Percentiles rank a stretch among this genome's conserved stretches.
phyloP scores from a whole-genome alignment of 2,797 vertebrate species.

The Pelochelys cantorii region DNA sequence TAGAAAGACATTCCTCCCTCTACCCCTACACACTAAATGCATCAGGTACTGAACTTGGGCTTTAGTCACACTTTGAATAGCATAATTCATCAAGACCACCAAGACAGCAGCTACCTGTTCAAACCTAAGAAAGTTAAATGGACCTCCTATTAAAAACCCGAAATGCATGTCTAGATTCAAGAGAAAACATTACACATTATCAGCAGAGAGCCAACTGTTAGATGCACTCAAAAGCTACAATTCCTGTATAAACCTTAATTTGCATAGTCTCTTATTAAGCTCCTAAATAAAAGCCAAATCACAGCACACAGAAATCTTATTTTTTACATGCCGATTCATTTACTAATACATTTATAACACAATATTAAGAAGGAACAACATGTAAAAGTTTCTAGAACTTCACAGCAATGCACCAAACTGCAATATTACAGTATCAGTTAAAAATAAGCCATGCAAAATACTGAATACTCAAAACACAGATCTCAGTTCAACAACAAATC shows the following conservation, averaged over 20 bases:
- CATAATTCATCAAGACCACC: not conserved
- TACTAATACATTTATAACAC: conserved; percentile 22
- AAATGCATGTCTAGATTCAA: conserved; percentile 32
- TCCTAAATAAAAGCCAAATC: not conserved
- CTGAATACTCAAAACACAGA: conserved; percentile 36
- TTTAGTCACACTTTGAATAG: not conserved
- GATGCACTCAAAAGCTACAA: not conserved
- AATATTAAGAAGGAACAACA: conserved; percentile 23
- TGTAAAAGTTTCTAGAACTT: conserved; percentile 30
- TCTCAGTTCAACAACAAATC: conserved; percentile 19
- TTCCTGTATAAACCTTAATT: conserved; percentile 14
- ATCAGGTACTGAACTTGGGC: not conserved
- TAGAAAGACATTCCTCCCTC: not conserved
- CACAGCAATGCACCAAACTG: conserved; percentile 51
- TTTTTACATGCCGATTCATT: conserved; percentile 36
- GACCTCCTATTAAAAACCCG: not conserved
- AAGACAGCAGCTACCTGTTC: not conserved
- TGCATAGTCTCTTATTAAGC: not conserved
- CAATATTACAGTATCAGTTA: conserved; percentile 24
- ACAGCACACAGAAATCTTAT: not conserved
- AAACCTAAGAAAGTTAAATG: not conserved
- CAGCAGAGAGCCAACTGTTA: not conserved
- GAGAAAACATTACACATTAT: not conserved
- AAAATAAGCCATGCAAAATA: conserved; percentile 62
- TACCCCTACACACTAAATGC: not conserved